Percentiles rank a stretch among this genome's conserved stretches.
Evolutionary conservation across 2,797 vertebrate genomes (phyloP).

Genomic region (Melanotaenia nigrans): DNA sequence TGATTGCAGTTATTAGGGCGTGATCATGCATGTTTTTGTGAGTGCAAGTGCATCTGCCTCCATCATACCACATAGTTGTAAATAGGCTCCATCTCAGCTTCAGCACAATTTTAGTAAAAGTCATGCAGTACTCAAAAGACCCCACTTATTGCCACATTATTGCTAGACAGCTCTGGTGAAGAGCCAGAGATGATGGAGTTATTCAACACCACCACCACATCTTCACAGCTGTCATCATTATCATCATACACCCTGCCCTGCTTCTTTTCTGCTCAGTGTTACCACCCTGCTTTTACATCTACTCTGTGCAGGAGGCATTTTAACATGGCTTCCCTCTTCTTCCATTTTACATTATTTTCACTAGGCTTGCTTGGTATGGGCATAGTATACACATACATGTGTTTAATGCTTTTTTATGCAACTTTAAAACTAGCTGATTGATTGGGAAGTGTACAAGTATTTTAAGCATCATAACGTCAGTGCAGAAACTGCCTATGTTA

Average conservation of each 20-base stretch:
- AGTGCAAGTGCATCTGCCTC: slow-evolving; percentile 13
- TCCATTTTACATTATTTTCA: neutral
- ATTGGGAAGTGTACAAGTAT: neutral
- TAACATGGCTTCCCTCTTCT: slow-evolving; percentile 3
- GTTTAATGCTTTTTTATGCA: neutral
- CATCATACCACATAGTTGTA: slow-evolving; percentile 7
- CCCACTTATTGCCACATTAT: slow-evolving; percentile 51
- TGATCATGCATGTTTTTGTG: neutral
- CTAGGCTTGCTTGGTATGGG: neutral
- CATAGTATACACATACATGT: neutral
- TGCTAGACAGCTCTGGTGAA: slow-evolving; percentile 41
- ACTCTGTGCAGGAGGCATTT: slow-evolving; percentile 6
- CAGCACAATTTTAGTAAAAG: slow-evolving; percentile 47
- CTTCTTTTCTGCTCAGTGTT: slow-evolving; percentile 26
- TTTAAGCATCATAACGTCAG: neutral
- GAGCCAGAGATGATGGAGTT: slow-evolving; percentile 40
- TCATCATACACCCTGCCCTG: neutral
- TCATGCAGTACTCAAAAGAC: slow-evolving; percentile 23
- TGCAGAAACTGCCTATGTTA: neutral
- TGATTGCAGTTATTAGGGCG: slow-evolving; percentile 11
- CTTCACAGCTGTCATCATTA: slow-evolving; percentile 16
- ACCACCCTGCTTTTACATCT: slow-evolving; percentile 5
- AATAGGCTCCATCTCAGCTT: slow-evolving; percentile 38
- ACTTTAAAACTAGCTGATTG: neutral
- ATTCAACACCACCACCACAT: slow-evolving; percentile 21